Conservation (phyloP, 2,797 vertebrate species). For the Emydoidea blandingii region DNA sequence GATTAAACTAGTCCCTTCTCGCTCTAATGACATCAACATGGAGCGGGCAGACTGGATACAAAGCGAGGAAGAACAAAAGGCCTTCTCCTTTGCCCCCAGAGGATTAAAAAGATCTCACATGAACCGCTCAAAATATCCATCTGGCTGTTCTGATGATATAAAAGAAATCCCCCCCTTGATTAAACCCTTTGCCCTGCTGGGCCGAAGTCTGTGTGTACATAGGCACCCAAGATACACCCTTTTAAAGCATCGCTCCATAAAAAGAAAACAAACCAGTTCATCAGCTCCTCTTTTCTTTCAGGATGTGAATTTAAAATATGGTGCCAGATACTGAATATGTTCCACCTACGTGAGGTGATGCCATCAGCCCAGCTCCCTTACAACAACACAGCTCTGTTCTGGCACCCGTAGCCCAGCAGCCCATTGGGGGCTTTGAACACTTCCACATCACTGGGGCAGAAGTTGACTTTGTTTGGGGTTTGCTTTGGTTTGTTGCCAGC, state of each 20-base stretch:
- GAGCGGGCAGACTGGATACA: background rate
- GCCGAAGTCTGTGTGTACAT: background rate
- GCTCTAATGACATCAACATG: background rate
- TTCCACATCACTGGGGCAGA: background rate
- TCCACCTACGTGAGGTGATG: fast-evolving
- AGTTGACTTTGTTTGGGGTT: background rate
- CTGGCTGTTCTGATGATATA: background rate
- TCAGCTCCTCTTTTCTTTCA: background rate
- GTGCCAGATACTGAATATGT: background rate
- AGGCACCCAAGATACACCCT: background rate
- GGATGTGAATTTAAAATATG: background rate
- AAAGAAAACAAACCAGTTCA: background rate
- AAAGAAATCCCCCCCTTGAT: background rate
- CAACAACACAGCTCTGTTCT: fast-evolving
- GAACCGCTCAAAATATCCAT: background rate
- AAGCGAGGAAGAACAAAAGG: background rate
- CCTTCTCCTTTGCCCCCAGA: background rate
- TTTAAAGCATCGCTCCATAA: background rate
- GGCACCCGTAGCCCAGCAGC: background rate
- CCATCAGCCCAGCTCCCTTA: background rate
- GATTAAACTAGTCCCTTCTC: background rate
- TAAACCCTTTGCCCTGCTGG: background rate
- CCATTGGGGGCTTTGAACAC: background rate
- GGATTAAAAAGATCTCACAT: background rate
- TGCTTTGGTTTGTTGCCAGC: background rate